A percentile compares a stretch with the other conserved stretches of the same genome.
phyloP scores from a whole-genome alignment of 2,113 vertebrate species.

The Ageneiosus marmoratus region DNA sequence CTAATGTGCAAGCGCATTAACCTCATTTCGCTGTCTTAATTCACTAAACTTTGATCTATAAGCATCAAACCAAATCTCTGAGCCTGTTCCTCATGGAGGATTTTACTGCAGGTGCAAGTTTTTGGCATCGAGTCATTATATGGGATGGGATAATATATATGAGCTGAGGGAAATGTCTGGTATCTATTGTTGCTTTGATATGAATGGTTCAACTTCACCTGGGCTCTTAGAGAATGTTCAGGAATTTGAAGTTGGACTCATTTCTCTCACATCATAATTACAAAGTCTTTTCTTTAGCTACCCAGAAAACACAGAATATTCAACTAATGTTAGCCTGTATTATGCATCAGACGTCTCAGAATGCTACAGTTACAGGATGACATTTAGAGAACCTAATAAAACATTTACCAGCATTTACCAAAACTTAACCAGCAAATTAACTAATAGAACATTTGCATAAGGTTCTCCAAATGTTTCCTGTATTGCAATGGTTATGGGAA shows the following conservation, averaged over 20 bases:
- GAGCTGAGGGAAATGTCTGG: neutral
- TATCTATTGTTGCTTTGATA: neutral
- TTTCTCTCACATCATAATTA: neutral
- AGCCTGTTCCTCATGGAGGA: neutral
- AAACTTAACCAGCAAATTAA: no score
- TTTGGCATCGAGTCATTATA: neutral
- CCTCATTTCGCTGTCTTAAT: neutral
- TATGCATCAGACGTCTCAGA: no score
- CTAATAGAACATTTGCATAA: no score
- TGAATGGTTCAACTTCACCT: neutral
- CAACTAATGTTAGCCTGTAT: no score
- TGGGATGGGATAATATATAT: neutral
- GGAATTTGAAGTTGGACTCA: neutral
- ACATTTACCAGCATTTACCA: no score
- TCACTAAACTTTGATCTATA: conserved; percentile 33
- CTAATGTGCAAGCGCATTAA: conserved; percentile 26
- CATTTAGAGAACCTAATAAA: no score
- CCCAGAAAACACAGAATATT: no score
- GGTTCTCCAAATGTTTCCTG: no score
- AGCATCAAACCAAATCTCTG: neutral
- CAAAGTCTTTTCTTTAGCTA: neutral
- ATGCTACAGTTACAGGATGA: no score
- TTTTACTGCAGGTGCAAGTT: neutral
- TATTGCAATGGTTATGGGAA: no score
- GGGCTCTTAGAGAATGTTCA: neutral